Base-by-base conservation (phyloP, 2,113 vertebrate genomes). In the Capra hircus region DNA sequence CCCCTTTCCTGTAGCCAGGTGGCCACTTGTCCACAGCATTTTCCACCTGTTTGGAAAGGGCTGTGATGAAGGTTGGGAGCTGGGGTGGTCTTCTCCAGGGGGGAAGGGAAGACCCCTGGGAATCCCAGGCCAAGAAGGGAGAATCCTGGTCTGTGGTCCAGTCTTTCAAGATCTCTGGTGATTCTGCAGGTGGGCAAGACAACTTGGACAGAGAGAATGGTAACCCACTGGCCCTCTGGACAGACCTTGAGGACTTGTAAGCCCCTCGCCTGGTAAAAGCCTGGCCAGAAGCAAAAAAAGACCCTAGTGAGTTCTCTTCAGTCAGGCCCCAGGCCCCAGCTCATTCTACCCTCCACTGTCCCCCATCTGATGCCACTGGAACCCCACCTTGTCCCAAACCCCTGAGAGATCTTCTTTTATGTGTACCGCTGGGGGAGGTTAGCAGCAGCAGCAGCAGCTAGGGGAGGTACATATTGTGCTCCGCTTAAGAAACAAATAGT, bases 11-110 rank as follows among this genome's bases (percentile, higher is more conserved):
- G 5, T 53, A 85, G 88, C 93, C 96, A 98, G 98, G 95, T 90
- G 94, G 92, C 90, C 55, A 25, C 60, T 88, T 50, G 94, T 97
- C 89, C 93, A 67, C 0, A 74, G 83, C 78, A 52, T 96, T 89
- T 59, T 97, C 84, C 86, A 97, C 97, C 96, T 97, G 95, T 97
- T 95, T 96, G 95, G 43, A 83, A 96, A 97, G 91, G 8, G 62
- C 52, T 50, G 3, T 33, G 14, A 30, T 48, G 36, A 50, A 81
- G 43, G 40, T 15, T 77, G 52, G 43, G 94, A 80, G 53, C 48
- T 8, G 13, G 30, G 43, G 4, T 57, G 67, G 81, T 36, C 59
- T 94, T 28, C 53, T 95, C 48, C 28, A 87, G 67, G 52, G 82
- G 78, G 36, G 90, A 71, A 90, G 19, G 15, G 60, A 43, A 74